phyloP scores from a whole-genome alignment of 2,888 invertebrate species.

The Drosophila pullipes region DNA sequence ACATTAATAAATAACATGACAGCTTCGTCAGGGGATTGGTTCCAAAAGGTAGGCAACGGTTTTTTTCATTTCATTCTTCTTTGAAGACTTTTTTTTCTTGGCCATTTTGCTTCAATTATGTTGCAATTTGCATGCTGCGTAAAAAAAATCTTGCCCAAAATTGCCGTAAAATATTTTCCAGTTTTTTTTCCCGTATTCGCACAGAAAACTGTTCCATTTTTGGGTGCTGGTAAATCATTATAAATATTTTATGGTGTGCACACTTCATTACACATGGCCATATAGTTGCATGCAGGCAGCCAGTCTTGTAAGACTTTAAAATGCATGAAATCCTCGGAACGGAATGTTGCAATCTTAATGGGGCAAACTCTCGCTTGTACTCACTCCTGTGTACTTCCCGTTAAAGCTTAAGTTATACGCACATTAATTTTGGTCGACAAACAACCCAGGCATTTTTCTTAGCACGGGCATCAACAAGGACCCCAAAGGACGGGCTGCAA shows the following conservation, averaged over 20 bases:
- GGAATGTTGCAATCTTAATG: conserved; percentile 70
- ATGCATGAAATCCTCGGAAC: conserved; percentile 67
- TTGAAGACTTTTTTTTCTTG: neutral
- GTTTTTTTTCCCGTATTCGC: neutral
- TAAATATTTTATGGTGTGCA: conserved; percentile 71
- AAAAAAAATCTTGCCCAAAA: conserved; percentile 62
- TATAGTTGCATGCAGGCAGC: conserved; percentile 31
- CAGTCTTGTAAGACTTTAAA: conserved; percentile 58
- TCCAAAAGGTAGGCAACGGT: conserved; percentile 35
- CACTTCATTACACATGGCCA: conserved; percentile 73
- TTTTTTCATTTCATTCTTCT: neutral
- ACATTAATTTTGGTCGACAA: conserved; percentile 74
- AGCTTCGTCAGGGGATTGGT: conserved; percentile 25
- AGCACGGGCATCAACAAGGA: conserved; percentile 33
- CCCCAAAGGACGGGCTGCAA: neutral
- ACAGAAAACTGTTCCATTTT: conserved; percentile 1
- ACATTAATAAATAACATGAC: conserved; percentile 56
- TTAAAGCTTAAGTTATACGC: conserved; percentile 62
- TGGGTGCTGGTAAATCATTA: conserved; percentile 65
- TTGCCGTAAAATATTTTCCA: conserved; percentile 38
- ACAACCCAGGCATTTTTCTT: conserved; percentile 70
- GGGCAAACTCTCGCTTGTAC: conserved; percentile 8
- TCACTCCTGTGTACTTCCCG: neutral
- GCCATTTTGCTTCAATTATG: conserved; percentile 72
- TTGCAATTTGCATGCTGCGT: conserved; percentile 68